Conservation (phyloP, 2,888 invertebrate species). For the Spialia ferax region DNA sequence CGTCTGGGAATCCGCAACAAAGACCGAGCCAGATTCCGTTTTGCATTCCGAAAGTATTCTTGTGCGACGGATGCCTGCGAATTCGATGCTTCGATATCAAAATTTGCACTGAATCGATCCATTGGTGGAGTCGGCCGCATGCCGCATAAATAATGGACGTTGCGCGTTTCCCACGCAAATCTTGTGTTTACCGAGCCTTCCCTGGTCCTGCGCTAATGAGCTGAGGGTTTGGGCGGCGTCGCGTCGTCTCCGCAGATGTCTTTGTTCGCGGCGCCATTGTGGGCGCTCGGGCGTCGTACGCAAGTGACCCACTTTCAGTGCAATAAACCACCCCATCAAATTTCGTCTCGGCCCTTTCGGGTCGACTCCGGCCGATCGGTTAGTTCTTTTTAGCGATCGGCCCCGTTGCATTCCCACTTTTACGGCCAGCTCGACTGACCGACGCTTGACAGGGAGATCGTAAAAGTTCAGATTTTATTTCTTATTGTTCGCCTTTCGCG, state of each 20-base stretch:
- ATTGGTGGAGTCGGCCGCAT: conserved; percentile 55
- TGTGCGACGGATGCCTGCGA: conserved; percentile 65
- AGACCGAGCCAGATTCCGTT: conserved; percentile 79
- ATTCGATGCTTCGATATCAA: conserved; percentile 67
- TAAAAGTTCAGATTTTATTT: conserved; percentile 84
- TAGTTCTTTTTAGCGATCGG: conserved; percentile 61
- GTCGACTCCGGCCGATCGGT: conserved; percentile 59
- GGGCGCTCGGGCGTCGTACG: conserved; percentile 39
- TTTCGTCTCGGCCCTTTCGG: conserved; percentile 66
- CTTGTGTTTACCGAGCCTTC: conserved; percentile 38
- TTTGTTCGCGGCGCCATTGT: conserved; percentile 33
- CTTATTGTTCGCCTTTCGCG: conserved; percentile 85
- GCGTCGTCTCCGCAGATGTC: conserved; percentile 42
- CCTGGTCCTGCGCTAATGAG: conserved; percentile 20
- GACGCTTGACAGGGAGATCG: conserved; percentile 77
- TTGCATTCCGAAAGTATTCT: conserved; percentile 78
- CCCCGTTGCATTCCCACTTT: conserved; percentile 81
- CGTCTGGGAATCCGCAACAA: conserved; percentile 85
- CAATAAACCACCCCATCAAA: conserved; percentile 77
- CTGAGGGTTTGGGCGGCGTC: conserved; percentile 41
- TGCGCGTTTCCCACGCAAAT: conserved; percentile 55
- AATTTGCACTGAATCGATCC: conserved; percentile 66
- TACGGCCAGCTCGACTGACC: conserved; percentile 77
- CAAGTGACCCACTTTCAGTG: conserved; percentile 74
- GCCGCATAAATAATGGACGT: conserved; percentile 51